Evolutionary conservation across 92 coral and sea anemone species (phyloP).

Genomic region (Isaurus tuberculatus): DNA sequence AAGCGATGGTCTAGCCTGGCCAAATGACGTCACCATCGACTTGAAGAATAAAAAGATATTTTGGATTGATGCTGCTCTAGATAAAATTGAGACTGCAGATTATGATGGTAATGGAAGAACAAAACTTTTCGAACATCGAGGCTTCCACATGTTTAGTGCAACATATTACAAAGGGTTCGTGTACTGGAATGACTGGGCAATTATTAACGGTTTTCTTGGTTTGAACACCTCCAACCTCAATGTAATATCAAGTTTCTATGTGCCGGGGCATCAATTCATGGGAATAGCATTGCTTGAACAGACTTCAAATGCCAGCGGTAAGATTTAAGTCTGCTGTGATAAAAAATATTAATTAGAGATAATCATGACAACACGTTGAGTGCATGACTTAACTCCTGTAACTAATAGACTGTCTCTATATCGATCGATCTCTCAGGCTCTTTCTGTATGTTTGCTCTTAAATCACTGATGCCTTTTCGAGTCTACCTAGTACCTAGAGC

Average conservation of each 20-base stretch:
- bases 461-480: no score
- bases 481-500: no score
- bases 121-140: conserved; percentile 14
- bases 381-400: no score
- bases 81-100: conserved; percentile 62
- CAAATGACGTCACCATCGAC: conserved; percentile 66
- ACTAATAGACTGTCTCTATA: no score
- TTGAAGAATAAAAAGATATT: conserved; percentile 35
- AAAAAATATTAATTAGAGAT: neutral
- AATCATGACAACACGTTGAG: no score
- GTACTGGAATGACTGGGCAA: conserved; percentile 63
- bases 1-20: conserved; percentile 50
- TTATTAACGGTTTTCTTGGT: neutral
- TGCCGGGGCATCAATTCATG: neutral
- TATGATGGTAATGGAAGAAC: conserved; percentile 58
- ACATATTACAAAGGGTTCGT: conserved; percentile 15
- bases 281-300: conserved; percentile 20
- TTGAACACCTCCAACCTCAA: neutral
- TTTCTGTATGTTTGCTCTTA: no score
- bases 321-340: neutral
- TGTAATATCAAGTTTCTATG: neutral
- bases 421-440: no score
- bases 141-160: conserved; percentile 51
- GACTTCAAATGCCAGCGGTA: conserved; percentile 17
- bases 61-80: conserved; percentile 65